Evolutionary conservation across 2,113 vertebrate species (phyloP).

Genomic region (Mystacornis crossleyi): DNA sequence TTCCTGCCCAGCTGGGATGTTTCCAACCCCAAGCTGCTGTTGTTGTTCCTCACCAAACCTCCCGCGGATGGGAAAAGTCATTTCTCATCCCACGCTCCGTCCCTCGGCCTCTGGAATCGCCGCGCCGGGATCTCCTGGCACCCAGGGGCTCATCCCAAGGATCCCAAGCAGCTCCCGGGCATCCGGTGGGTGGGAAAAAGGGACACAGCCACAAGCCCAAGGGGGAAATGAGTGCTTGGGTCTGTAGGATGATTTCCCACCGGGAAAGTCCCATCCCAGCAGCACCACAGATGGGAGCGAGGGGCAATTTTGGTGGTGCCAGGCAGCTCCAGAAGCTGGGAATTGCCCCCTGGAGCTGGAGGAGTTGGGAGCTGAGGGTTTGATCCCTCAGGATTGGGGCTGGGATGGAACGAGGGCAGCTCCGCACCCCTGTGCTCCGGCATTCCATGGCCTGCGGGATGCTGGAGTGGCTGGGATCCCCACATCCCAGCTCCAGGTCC

Average conservation of each 20-base stretch:
- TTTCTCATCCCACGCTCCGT: neutral
- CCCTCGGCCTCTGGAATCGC: neutral
- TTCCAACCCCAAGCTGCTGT: neutral
- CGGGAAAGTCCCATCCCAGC: neutral
- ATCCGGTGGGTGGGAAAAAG: no score
- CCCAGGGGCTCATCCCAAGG: rapidly evolving
- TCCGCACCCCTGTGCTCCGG: neutral
- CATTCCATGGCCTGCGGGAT: rapidly evolving
- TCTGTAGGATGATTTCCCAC: neutral
- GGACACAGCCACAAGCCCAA: rapidly evolving
- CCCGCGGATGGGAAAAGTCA: rapidly evolving
- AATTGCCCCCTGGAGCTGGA: neutral
- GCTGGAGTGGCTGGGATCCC: neutral
- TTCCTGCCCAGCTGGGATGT: neutral
- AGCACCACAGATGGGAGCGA: rapidly evolving
- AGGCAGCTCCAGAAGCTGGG: neutral
- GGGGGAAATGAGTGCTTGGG: rapidly evolving
- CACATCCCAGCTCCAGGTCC: rapidly evolving
- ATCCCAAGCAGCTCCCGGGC: rapidly evolving
- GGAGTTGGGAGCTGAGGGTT: neutral
- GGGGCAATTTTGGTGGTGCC: neutral
- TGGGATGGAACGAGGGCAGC: rapidly evolving
- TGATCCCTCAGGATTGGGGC: neutral
- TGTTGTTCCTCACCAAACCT: neutral
- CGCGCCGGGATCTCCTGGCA: rapidly evolving